Conservation (phyloP, 2,797 vertebrate species). For the Triplophysa bombifrons region DNA sequence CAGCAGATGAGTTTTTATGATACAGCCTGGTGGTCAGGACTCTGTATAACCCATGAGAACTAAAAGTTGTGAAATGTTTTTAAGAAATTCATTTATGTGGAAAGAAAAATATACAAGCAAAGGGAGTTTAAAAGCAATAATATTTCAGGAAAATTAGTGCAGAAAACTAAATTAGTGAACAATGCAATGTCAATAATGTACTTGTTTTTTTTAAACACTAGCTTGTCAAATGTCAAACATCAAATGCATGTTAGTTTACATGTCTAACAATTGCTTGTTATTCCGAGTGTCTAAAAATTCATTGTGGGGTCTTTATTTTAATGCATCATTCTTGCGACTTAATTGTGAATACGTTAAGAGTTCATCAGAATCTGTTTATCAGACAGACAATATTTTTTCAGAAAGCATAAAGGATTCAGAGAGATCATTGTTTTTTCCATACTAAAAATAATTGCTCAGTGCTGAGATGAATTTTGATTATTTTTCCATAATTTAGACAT, state of each 20-base stretch:
- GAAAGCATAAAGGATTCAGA: not conserved
- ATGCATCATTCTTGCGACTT: not conserved
- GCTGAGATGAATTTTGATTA: not conserved
- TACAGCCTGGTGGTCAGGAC: not conserved
- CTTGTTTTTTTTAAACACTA: too few relatives aligned
- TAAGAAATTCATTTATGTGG: not conserved
- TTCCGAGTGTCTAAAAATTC: not conserved
- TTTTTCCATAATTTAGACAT: conserved; percentile 4
- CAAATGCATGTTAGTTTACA: not conserved
- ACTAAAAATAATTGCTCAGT: not conserved
- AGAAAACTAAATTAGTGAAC: not conserved
- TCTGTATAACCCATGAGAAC: not conserved
- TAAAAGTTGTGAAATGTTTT: not conserved
- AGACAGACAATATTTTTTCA: not conserved
- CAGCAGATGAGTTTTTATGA: not conserved
- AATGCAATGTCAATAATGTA: not conserved
- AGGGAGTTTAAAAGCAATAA: not conserved
- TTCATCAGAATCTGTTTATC: not conserved
- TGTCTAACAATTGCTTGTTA: not conserved
- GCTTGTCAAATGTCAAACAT: not conserved
- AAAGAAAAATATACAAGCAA: not conserved
- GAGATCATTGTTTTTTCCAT: not conserved
- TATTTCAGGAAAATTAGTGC: not conserved
- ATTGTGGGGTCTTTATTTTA: not conserved
- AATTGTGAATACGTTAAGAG: not conserved